These are phyloP conservation scores for Budorcas taxicolor DNA, from an alignment of 2,113 vertebrate species.

Conservation along the genomic window DNA sequence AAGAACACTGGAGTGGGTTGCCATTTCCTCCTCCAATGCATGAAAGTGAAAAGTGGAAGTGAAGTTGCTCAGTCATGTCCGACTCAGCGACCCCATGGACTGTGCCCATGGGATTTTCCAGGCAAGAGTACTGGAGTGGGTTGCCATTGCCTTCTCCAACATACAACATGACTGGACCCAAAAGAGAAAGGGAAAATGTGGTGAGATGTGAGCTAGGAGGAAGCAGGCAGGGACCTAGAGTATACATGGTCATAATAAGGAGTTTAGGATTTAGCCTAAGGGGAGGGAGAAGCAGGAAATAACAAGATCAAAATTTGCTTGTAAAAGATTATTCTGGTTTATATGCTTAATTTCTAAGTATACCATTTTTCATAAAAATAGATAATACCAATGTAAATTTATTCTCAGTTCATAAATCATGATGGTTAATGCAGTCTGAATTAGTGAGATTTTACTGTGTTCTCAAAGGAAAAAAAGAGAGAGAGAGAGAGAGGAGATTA, in stretches of 20 bases:
- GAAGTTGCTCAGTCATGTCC: too few species aligned
- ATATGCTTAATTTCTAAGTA: neutral
- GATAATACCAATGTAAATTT: neutral
- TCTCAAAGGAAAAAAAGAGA: neutral
- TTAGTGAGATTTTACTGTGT: neutral
- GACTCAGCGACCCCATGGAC: too few species aligned
- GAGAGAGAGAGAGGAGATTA: neutral
- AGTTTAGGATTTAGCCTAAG: neutral
- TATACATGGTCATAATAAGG: neutral
- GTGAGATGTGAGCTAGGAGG: neutral
- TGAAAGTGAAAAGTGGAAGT: too few species aligned
- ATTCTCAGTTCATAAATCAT: neutral
- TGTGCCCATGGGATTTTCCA: too few species aligned
- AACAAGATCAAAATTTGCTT: neutral
- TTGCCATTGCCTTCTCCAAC: neutral
- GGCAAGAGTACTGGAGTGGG: too few species aligned
- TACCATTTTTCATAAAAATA: neutral
- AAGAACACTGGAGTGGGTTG: too few species aligned
- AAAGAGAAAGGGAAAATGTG: neutral
- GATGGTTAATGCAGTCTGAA: neutral
- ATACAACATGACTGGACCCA: neutral
- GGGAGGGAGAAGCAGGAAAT: neutral
- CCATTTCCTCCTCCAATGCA: too few species aligned
- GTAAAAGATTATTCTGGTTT: neutral
- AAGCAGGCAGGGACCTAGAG: neutral